Evolutionary conservation across 1,140 invertebrate genomes (phyloP), one percentile per base, ranked within the genome.

Genomic region (Neuroterus valhalla): DNA sequence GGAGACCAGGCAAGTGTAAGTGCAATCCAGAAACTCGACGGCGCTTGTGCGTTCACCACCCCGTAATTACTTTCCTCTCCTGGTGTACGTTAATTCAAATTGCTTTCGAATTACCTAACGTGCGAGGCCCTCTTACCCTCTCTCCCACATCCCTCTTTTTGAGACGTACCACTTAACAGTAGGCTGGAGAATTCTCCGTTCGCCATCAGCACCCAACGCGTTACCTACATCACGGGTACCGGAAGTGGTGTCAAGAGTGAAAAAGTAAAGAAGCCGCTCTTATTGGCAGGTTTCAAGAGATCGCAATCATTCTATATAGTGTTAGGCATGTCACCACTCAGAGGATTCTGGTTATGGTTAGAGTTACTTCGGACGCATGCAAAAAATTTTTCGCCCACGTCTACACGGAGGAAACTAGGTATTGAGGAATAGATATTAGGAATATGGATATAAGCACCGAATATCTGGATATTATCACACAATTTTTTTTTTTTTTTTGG

Each of bases 41-140:
- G 74, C 76, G 67, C 72, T 68, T 68, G 42, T 66, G 66, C 68
- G 72, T 71, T 79, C 80, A 76, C 79, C 77, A 81, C 69, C 77
- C 78, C 74, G 83, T 86, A 86, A 86, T 86, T 86, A 86, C 83
- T 86, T 86, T 86, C 81, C 84, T 85, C 82, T 83, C 78, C 75
- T 80, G 79, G 79, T 70, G 77, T 71, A 84, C 81, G 84, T 86
- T 85, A 85, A 86, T 86, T 86, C 85, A 85, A 86, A 86, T 86
- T 84, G 83, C 84, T 86, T 82, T 86, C 85, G 80, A 84, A 86
- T 86, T 86, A 84, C 81, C 81, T 79, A 78, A 81, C 82, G 80
- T 75, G 69, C 42, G 46, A 66, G 17, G 14, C 43, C 26, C 31
- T 62, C 52, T 62, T 62, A 62, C 21, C 21, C 52, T 62, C 23